These are phyloP conservation scores for Linurgus olivaceus DNA, from an alignment of 2,797 vertebrate genomes.

Conservation along the genomic window DNA sequence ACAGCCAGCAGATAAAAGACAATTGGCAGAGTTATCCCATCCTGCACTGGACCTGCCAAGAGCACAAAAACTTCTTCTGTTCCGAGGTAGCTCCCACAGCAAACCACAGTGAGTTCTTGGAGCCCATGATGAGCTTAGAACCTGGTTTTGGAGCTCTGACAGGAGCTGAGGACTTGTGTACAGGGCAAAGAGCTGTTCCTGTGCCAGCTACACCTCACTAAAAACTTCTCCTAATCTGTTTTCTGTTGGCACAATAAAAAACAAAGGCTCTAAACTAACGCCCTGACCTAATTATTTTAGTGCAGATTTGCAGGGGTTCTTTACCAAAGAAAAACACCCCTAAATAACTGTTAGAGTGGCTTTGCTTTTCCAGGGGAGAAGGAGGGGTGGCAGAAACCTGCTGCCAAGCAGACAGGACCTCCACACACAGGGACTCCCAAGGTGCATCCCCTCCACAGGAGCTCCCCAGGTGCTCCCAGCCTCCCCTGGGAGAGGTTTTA, in stretches of 20 bases:
- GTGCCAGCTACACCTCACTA: background rate
- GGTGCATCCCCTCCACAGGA: background rate
- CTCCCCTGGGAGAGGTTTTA: background rate
- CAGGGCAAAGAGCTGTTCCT: background rate
- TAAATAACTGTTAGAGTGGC: background rate
- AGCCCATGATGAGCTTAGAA: background rate
- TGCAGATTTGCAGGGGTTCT: background rate
- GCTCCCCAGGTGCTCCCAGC: background rate
- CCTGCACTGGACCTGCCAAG: background rate
- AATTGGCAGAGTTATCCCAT: background rate
- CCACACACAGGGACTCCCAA: too few species aligned
- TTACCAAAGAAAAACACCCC: background rate
- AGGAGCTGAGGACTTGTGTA: background rate
- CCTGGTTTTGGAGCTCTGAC: background rate
- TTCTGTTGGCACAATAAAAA: background rate
- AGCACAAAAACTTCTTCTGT: background rate
- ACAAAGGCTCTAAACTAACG: background rate
- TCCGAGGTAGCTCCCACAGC: background rate
- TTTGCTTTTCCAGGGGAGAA: background rate
- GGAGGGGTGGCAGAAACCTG: background rate
- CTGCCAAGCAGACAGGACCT: background rate
- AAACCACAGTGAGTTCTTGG: fast-evolving
- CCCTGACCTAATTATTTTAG: background rate
- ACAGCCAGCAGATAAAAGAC: background rate
- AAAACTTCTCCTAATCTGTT: background rate